Conservation (phyloP, 2,113 vertebrate species). For the Oenanthe melanoleuca region DNA sequence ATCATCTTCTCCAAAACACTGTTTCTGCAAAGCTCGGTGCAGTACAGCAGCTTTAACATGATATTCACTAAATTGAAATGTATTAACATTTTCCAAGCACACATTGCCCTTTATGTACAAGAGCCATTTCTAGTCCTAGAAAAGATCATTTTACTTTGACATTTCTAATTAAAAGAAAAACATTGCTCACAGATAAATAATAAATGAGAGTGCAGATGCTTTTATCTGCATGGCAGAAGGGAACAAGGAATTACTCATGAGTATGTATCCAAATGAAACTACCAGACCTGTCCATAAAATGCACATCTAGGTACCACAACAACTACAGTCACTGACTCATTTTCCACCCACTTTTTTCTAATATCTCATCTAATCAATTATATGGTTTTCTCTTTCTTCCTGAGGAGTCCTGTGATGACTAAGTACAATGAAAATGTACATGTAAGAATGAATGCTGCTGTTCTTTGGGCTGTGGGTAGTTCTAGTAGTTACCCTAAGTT, state of each 20-base stretch:
- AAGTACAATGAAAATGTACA: neutral
- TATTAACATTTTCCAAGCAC: slow-evolving; percentile 52
- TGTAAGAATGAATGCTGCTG: neutral
- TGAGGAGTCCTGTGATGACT: neutral
- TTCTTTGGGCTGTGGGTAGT: neutral
- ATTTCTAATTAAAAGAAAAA: slow-evolving; percentile 75
- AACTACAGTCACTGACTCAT: slow-evolving; percentile 5
- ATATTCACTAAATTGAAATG: slow-evolving; percentile 65
- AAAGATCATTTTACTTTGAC: slow-evolving; percentile 65
- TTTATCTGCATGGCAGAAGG: slow-evolving; percentile 33
- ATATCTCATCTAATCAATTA: neutral
- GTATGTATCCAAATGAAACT: neutral
- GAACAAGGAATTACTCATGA: slow-evolving; percentile 33
- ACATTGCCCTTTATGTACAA: slow-evolving; percentile 47
- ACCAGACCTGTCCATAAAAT: neutral
- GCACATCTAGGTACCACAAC: neutral
- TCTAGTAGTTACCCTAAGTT: neutral
- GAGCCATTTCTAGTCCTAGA: slow-evolving; percentile 32
- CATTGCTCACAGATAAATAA: slow-evolving; percentile 74
- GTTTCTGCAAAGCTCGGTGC: neutral
- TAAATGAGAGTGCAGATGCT: slow-evolving; percentile 67
- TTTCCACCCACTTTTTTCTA: neutral
- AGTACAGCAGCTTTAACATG: neutral
- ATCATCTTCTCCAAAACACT: slow-evolving; percentile 10
- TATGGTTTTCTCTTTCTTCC: neutral